Evolutionary conservation across 2,888 invertebrate genomes (phyloP).

Genomic region (Myopa tessellatipennis): DNA sequence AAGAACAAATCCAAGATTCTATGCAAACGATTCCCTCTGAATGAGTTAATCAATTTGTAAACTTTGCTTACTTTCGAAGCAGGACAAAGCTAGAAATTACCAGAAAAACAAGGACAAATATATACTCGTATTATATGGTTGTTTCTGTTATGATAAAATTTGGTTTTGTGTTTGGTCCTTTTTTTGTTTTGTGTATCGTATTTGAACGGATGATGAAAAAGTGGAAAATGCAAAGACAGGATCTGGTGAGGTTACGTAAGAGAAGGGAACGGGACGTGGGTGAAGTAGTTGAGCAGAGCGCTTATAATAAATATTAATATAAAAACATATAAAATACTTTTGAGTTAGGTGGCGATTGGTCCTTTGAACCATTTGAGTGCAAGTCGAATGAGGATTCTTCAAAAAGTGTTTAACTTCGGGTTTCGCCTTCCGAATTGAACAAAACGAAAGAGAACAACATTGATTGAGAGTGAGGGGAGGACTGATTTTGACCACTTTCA

Average conservation of each 20-base stretch:
- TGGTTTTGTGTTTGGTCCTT: constrained; percentile 19
- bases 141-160: neutral
- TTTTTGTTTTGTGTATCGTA: constrained; percentile 7
- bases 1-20: too few relatives aligned
- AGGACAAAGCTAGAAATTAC: neutral
- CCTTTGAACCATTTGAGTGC: too few relatives aligned
- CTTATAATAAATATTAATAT: neutral
- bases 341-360: too few relatives aligned
- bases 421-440: too few relatives aligned
- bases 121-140: neutral
- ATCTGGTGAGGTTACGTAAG: neutral
- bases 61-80: neutral
- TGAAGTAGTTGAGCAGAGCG: too few relatives aligned
- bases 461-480: too few relatives aligned
- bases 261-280: neutral
- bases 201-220: neutral
- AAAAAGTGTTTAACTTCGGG: too few relatives aligned
- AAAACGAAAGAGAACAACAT: too few relatives aligned
- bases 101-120: constrained; percentile 30
- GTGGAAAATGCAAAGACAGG: constrained; percentile 9
- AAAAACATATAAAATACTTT: neutral
- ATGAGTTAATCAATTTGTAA: constrained; percentile 11
- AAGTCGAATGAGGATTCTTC: too few relatives aligned
- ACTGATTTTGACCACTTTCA: too few relatives aligned
- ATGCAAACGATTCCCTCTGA: neutral